Conservation (phyloP, 2,113 vertebrate genomes). For the Dolichallabes microphthalmus region DNA sequence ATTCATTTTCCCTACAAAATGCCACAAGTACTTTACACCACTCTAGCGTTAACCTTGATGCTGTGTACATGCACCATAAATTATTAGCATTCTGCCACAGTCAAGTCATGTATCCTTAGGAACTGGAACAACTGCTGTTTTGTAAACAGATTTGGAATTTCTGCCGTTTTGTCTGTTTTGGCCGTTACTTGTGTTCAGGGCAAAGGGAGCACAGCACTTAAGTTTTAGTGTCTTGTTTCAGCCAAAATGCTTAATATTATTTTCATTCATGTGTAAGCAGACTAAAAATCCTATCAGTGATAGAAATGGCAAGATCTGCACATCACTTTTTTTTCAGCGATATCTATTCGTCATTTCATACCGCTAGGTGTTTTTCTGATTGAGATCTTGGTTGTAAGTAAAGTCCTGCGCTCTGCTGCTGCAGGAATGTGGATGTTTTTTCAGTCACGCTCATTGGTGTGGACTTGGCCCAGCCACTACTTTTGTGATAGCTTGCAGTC, state of each 20-base stretch:
- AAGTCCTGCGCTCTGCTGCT: conserved; percentile 38
- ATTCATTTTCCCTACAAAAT: not conserved
- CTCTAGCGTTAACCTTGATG: not conserved
- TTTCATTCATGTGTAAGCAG: not conserved
- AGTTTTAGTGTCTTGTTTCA: not conserved
- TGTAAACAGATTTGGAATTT: conserved; percentile 43
- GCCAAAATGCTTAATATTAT: not conserved
- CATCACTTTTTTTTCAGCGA: not conserved
- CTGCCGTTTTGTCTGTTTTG: conserved; percentile 28
- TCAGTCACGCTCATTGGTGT: conserved; percentile 59
- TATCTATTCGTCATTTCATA: not conserved
- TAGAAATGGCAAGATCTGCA: not conserved
- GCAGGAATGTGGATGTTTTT: conserved; percentile 73
- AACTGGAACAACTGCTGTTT: conserved; percentile 40
- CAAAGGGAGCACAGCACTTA: not conserved
- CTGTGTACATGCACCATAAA: conserved; percentile 33
- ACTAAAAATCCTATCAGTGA: not conserved
- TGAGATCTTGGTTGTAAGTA: conserved; percentile 12
- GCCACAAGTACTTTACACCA: conserved; percentile 4
- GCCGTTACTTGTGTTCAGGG: conserved; percentile 10
- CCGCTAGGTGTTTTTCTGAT: conserved; percentile 36
- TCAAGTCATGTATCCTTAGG: conserved; percentile 33
- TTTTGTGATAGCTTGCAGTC: conserved; percentile 59
- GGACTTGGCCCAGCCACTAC: conserved; percentile 62
- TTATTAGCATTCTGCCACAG: conserved; percentile 36